Evolutionary conservation across 2,888 invertebrate genomes (phyloP), one percentile per base, ranked within the genome.

Genomic region (Ormyrus thymus): DNA sequence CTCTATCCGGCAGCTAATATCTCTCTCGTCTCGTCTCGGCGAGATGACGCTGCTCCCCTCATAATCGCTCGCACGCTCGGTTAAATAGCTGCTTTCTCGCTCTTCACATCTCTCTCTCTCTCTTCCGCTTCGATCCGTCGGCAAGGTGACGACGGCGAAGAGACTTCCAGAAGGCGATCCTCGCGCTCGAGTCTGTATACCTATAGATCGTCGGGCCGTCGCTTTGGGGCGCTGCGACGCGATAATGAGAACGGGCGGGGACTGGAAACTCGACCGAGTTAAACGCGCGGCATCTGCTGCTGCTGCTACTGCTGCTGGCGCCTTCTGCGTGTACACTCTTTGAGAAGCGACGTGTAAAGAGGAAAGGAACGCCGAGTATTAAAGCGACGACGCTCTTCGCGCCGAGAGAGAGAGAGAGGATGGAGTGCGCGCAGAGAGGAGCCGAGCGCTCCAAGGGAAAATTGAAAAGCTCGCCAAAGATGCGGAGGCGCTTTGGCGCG

Each of bases 161-260:
- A 68, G 59, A 51, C 71, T 50, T 50, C 29, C 13, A 58, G 48
- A 66, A 74, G 74, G 59, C 66, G 66, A 68, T 66, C 66, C 55
- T 69, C 56, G 48, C 13, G 6, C 43, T 46, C 64, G 43, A n/a
- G 29, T 48, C 10, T 43, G 11, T 46, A 13, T 46, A 29, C 29
- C 29, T 29, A 29, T 45, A 72, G 62, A 72, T 72, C 62, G 72
- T 62, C 56, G 45, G 65, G 53, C 46, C 13, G 8, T 53, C 50
- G 15, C 55, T 43, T 86, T 88, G 88, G 87, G 85, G 85, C 84
- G 86, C 86, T 85, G 86, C 86, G 86, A 86, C 85, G 88, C 87
- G 88, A 89, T 89, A 89, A 90, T 89, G 88, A 89, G 89, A 88
- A 88, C 86, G 85, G 86, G 85, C 87, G 86, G 51, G 46, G 46